Base-by-base conservation (phyloP, 1,140 invertebrate species). In the Magallana ariakensis region DNA sequence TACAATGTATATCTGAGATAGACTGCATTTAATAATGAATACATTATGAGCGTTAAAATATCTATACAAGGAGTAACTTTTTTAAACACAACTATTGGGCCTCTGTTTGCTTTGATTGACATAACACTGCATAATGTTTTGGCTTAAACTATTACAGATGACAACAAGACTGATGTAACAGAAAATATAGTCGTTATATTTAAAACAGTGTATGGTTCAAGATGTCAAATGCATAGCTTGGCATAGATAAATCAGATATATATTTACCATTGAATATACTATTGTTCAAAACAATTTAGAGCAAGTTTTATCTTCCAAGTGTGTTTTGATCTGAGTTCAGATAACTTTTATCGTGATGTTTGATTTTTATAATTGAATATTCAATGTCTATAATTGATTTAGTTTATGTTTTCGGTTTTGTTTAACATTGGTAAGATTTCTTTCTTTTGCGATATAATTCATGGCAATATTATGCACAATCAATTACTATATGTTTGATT, bases 231-330 rank as follows among this genome's bases (percentile, higher is more conserved):
- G 86, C 58, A 87, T 3, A 62, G 53, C 3, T 87, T 80, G 86
- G 86, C 86, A 26, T 70, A 70, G n/a, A 81, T 80, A 16, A 83
- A 87, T 83, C 15, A 57, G 80, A 70, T n/a, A n/a, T n/a, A n/a
- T n/a, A n/a, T n/a, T n/a, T n/a, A n/a, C n/a, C n/a, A n/a, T n/a
- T n/a, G n/a, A 58, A 16, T 58, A 5, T 0, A 58, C 1, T 33
- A 33, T 33, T 33, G 1, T 33, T 33, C 33, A 33, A 33, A 33
- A 33, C 3, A 33, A 33, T 1, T 1, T 33, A 33, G 33, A 1
- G 33, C 33, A 33, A 33, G 33, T 33, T 1, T 33, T 33, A 33
- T 33, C 33, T 33, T 33, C 33, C 33, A 1, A 33, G 33, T 33
- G 3, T 33, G 33, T 33, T 33, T 33, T 33, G 1, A 33, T 33